Evolutionary conservation across 2,797 vertebrate genomes (phyloP).

Genomic region (Etheostoma nigrum): DNA sequence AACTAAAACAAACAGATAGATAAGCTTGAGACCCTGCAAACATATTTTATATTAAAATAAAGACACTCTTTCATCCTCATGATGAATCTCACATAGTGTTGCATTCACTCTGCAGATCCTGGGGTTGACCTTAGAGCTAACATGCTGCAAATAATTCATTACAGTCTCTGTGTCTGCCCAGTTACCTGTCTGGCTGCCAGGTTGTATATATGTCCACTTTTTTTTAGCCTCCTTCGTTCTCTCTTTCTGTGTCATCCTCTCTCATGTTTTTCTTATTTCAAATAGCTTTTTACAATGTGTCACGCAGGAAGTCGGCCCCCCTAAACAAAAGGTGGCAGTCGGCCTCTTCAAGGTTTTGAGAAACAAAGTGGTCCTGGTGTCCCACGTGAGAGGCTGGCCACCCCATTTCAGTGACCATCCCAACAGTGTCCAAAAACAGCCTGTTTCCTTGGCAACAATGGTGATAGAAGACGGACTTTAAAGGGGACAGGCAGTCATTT

Average conservation of each 20-base stretch:
- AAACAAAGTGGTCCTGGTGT: slow-evolving; percentile 60
- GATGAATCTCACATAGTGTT: slow-evolving; percentile 4
- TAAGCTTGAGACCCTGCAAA: slow-evolving; percentile 7
- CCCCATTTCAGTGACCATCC: slow-evolving; percentile 34
- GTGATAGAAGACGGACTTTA: slow-evolving; percentile 18
- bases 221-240: slow-evolving; percentile 11
- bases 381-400: slow-evolving; percentile 32
- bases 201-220: neutral
- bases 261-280: slow-evolving; percentile 37
- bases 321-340: slow-evolving; percentile 69
- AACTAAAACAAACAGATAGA: slow-evolving; percentile 7
- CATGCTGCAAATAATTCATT: slow-evolving; percentile 23
- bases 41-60: slow-evolving; percentile 30
- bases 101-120: slow-evolving; percentile 30
- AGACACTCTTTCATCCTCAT: slow-evolving; percentile 14
- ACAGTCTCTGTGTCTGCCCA: slow-evolving; percentile 7
- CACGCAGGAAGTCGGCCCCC: slow-evolving; percentile 66
- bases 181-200: slow-evolving; percentile 23
- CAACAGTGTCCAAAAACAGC: slow-evolving; percentile 15
- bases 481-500: neutral
- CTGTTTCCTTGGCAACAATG: slow-evolving; percentile 6
- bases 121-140: slow-evolving; percentile 17
- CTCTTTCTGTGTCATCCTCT: slow-evolving; percentile 27
- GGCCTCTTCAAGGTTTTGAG: slow-evolving; percentile 51
- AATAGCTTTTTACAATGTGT: slow-evolving; percentile 55